These are phyloP conservation scores for Lysandra bellargus DNA, from an alignment of 2,888 invertebrate species.

Conservation along the genomic window DNA sequence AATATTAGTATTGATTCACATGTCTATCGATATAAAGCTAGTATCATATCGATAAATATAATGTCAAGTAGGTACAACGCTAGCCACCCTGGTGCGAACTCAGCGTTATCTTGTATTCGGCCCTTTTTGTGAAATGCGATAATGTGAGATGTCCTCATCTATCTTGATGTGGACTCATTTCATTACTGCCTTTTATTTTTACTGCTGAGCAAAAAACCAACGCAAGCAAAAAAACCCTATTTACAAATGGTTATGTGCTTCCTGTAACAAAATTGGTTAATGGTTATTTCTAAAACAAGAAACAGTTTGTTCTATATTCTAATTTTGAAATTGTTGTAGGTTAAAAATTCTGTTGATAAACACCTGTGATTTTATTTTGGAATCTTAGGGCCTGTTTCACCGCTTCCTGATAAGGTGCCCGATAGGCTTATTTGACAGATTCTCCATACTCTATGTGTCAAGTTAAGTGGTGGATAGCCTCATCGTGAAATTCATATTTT, in stretches of 20 bases:
- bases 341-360: too few species aligned
- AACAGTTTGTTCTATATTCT: too few species aligned
- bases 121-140: constrained; percentile 42
- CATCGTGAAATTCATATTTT: too few species aligned
- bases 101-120: constrained; percentile 46
- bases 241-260: not conserved
- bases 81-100: constrained; percentile 45
- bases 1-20: not conserved
- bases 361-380: too few species aligned
- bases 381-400: too few species aligned
- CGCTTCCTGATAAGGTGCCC: too few species aligned
- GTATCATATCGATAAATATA: not conserved
- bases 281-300: too few species aligned
- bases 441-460: too few species aligned
- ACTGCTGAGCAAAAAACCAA: constrained; percentile 24
- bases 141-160: constrained; percentile 39
- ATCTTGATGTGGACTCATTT: constrained; percentile 38
- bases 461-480: too few species aligned
- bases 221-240: not conserved
- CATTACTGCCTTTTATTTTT: constrained; percentile 36
- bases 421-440: too few species aligned
- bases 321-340: too few species aligned
- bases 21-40: not conserved
- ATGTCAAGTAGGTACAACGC: not conserved
- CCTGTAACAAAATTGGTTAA: not conserved